Evolutionary conservation across 2,888 invertebrate species (phyloP).

Genomic region (Coelopa pilipes): DNA sequence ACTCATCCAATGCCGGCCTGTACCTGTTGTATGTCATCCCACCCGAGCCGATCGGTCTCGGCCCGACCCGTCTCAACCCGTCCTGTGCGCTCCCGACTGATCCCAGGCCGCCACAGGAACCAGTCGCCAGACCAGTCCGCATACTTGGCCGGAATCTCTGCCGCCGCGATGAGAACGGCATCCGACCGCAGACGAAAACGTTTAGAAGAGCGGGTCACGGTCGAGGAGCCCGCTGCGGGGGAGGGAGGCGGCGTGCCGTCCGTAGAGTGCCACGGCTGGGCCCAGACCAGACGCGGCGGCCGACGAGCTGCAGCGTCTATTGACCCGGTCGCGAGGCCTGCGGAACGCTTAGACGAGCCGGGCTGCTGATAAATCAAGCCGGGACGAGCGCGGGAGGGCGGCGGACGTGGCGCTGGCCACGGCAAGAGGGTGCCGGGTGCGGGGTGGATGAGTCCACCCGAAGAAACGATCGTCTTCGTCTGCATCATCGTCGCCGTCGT

Average conservation of each 20-base stretch:
- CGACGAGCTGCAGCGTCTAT: slow-evolving; percentile 21
- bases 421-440: background rate
- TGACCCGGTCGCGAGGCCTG: slow-evolving; percentile 22
- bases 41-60: no score
- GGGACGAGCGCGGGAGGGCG: background rate
- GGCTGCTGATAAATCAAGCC: background rate
- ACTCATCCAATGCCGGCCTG: no score
- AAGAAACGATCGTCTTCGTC: no score
- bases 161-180: background rate
- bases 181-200: background rate
- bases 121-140: background rate
- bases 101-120: no score
- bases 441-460: no score
- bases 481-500: no score
- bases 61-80: no score
- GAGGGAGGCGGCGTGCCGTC: background rate
- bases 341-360: background rate
- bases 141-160: background rate
- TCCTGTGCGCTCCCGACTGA: no score
- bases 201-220: background rate
- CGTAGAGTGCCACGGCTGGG: background rate
- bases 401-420: background rate
- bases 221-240: background rate
- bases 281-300: no score
- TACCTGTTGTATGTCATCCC: no score